Evolutionary conservation across 1,140 invertebrate species (phyloP), one percentile per base, ranked within the genome.

Genomic region (Caerostris darwini): DNA sequence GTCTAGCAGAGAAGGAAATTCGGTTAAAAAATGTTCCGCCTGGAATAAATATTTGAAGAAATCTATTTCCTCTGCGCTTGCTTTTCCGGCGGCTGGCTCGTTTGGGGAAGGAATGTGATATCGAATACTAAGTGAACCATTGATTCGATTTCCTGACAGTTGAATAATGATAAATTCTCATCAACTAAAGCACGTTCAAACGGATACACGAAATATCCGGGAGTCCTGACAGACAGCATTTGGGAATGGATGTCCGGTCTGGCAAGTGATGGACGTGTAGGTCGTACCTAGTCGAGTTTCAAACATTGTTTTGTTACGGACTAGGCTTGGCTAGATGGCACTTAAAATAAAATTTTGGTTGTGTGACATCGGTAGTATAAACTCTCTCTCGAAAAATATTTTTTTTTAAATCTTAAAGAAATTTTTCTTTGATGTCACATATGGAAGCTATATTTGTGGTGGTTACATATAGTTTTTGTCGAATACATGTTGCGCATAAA

Each of bases 121-220:
- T 57, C 54, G 82, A 83, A 83, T 83, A 83, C 53, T 83, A 83
- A 83, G 82, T 83, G 54, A 83, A 19, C 56, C 82, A 83, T 57
- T 54, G 54, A 83, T 77, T 77, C 50, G 10, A 50, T 77, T 50
- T 77, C 71, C 82, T 83, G 82, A 83, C 82, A 83, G 82, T 83
- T 83, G 56, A 83, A 58, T 83, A 83, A 83, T 58, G 82, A 83
- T 83, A 83, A 83, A 83, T 83, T 83, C 82, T 83, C 56, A 56
- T 58, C 56, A 83, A 83, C 82, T 83, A 83, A 83, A 83, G 82
- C 82, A 14, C 34, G 82, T 83, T 83, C 82, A 58, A 34, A 17
- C 54, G 14, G 54, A 83, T 83, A 19, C 82, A 83, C 53, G 82
- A 83, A 83, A 57, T 83, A 57, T 54, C 81, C 19, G 69, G 69